Conservation (phyloP, 2,797 vertebrate genomes). For the Mormyrus proboscirostris region DNA sequence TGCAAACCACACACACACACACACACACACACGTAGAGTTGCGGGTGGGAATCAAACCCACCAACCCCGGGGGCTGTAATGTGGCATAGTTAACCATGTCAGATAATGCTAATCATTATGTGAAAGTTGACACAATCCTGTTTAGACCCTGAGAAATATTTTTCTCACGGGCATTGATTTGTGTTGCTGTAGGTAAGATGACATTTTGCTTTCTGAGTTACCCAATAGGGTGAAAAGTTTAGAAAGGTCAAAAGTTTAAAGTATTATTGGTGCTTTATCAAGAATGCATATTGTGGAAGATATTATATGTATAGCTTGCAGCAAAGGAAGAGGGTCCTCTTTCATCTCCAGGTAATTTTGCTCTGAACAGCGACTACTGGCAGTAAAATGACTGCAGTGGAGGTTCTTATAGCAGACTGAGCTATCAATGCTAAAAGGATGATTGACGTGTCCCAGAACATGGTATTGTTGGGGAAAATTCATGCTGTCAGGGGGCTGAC, state of each 20-base stretch:
- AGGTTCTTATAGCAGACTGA: not conserved
- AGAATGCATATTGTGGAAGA: not conserved
- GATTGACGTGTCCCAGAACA: not conserved
- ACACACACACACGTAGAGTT: not conserved
- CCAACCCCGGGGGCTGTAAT: not conserved
- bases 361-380: not conserved
- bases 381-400: not conserved
- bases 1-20: not conserved
- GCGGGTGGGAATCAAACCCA: not conserved
- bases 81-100: not conserved
- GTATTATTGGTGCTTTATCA: not conserved
- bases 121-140: not conserved
- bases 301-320: not conserved
- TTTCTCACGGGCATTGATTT: not conserved
- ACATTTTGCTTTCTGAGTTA: not conserved
- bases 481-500: not conserved
- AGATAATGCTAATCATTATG: not conserved
- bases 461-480: not conserved
- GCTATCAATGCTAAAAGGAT: not conserved
- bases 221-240: not conserved
- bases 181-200: not conserved
- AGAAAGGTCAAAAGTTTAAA: not conserved
- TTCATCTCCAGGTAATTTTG: not conserved
- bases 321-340: not conserved
- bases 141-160: not conserved